Percentiles rank a stretch among this genome's conserved stretches.
These are phyloP conservation scores for Drosophila fuyamai DNA, from an alignment of 1,140 invertebrate genomes.

Conservation along the genomic window DNA sequence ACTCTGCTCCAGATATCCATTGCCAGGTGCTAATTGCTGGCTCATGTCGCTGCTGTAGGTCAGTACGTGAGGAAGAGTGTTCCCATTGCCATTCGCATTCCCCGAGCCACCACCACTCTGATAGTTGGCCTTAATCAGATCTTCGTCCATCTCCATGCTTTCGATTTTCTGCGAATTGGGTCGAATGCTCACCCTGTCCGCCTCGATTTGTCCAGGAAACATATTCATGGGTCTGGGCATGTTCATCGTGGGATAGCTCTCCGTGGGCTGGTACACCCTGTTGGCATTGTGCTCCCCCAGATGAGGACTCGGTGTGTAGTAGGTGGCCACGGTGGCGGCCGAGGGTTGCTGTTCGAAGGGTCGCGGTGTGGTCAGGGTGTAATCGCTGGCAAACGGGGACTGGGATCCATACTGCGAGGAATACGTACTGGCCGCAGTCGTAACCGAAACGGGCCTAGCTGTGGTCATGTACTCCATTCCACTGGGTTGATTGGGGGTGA, in stretches of 20 bases:
- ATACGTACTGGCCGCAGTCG: slow-evolving; percentile 29
- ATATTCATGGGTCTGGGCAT: slow-evolving; percentile 63
- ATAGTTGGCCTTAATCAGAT: slow-evolving; percentile 60
- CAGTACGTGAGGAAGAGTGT: slow-evolving; percentile 64
- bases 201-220: slow-evolving; percentile 60
- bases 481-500: slow-evolving; percentile 1
- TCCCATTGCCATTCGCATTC: slow-evolving; percentile 37
- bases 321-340: slow-evolving; percentile 59
- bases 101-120: slow-evolving; percentile 9
- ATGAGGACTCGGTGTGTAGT: slow-evolving; percentile 78
- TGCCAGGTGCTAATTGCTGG: slow-evolving; percentile 74
- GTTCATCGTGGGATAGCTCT: slow-evolving; percentile 67
- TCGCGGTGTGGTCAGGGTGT: slow-evolving; percentile 56
- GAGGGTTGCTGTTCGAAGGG: slow-evolving; percentile 69
- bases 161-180: slow-evolving; percentile 82
- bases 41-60: slow-evolving; percentile 76
- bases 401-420: slow-evolving; percentile 36
- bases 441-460: slow-evolving; percentile 27
- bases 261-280: slow-evolving; percentile 57
- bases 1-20: slow-evolving; percentile 65
- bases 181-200: slow-evolving; percentile 68
- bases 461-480: slow-evolving; percentile 61
- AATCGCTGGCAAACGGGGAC: slow-evolving; percentile 55
- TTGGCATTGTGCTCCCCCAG: slow-evolving; percentile 76
- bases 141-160: slow-evolving; percentile 78